phyloP scores from a whole-genome alignment of 2,797 vertebrate genomes.

The Eulemur rubriventer region DNA sequence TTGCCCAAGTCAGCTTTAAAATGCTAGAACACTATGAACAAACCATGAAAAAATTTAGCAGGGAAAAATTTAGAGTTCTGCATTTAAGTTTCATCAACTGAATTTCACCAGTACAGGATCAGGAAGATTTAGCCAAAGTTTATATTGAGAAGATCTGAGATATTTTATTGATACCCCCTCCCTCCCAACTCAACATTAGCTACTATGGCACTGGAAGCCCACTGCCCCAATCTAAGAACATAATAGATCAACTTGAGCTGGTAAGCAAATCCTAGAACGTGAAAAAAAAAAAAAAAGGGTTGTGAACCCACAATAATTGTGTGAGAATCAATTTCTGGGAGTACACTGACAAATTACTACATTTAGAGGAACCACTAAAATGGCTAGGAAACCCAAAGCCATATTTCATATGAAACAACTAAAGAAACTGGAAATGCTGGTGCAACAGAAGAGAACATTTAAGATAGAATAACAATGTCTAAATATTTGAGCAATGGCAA shows the following conservation, averaged over 20 bases:
- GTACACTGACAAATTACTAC: neutral
- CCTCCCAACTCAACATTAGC: neutral
- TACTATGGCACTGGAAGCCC: neutral
- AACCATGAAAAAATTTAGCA: neutral
- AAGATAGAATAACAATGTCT: neutral
- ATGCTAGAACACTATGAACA: neutral
- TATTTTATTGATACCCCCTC: neutral
- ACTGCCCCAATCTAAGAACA: neutral
- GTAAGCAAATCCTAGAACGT: neutral
- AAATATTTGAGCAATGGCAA: constrained; percentile 3
- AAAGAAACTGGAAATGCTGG: neutral
- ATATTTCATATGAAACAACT: neutral
- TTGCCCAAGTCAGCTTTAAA: neutral
- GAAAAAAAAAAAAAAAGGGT: neutral
- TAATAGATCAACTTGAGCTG: neutral
- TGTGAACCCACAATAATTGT: neutral
- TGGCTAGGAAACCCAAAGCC: neutral
- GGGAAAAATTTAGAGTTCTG: neutral
- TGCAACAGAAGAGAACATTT: neutral
- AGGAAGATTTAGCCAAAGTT: neutral
- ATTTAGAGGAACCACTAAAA: neutral
- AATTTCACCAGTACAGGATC: neutral
- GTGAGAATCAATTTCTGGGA: neutral
- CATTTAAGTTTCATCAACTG: neutral
- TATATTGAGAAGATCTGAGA: neutral